A percentile compares a stretch with the other conserved stretches of the same genome.
Evolutionary conservation across 64 coral and sea anemone species (phyloP).

Genomic region (Stichodactyla mertensii): DNA sequence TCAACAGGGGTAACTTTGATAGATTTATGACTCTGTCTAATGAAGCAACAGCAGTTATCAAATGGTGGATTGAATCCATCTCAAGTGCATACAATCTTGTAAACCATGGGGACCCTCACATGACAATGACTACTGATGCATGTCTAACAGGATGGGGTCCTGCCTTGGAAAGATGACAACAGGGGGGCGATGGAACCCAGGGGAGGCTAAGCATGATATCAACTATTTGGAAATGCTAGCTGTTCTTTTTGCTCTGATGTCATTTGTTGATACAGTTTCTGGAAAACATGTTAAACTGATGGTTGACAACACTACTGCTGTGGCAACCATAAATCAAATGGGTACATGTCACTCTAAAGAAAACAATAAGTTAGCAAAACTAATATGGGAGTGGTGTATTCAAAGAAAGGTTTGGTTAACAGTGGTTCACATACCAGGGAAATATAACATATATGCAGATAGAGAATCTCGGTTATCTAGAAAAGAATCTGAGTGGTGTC

Average conservation of each 20-base stretch:
- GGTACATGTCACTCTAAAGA: no score
- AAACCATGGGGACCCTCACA: conserved; percentile 7
- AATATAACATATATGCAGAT: conserved; percentile 37
- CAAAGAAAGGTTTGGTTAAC: background rate
- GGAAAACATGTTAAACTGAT: no score
- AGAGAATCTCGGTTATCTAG: conserved; percentile 10
- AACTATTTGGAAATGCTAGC: no score
- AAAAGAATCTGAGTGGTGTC: conserved; percentile 26
- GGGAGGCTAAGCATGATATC: no score
- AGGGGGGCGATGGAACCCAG: no score
- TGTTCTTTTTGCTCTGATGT: no score
- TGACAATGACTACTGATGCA: conserved; percentile 38
- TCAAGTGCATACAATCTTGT: conserved; percentile 18
- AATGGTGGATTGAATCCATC: conserved; percentile 5
- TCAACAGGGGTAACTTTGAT: background rate
- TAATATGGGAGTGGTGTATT: conserved; percentile 20
- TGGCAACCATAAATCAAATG: no score
- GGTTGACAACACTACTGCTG: no score
- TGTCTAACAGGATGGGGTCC: background rate
- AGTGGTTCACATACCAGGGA: conserved; percentile 29
- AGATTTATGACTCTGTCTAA: background rate
- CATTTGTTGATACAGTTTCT: no score
- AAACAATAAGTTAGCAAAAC: conserved; percentile 24
- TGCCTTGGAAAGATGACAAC: no score
- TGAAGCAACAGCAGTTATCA: background rate